phyloP scores from a whole-genome alignment of 1,140 invertebrate species.

The Pemphigus obesinymphae region DNA sequence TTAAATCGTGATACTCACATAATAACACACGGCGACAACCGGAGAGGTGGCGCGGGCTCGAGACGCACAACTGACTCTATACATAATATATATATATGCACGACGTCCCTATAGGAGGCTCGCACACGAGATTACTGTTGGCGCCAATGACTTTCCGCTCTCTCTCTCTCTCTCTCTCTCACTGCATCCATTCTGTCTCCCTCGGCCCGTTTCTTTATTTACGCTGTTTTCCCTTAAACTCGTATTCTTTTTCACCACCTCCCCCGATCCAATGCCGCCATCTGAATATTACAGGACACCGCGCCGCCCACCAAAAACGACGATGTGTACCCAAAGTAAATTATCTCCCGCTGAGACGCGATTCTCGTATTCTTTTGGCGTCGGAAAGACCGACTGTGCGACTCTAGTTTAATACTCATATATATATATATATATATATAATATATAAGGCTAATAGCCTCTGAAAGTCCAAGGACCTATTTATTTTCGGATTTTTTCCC shows the following conservation, averaged over 20 bases:
- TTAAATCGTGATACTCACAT: constrained; percentile 3
- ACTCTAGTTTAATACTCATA: not conserved
- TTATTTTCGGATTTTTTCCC: not conserved
- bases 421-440: not conserved
- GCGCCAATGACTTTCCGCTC: constrained; percentile 24
- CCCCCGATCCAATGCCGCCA: not conserved
- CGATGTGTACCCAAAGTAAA: constrained; percentile 27
- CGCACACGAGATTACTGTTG: constrained; percentile 36
- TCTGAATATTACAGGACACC: not conserved
- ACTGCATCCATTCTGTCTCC: not conserved
- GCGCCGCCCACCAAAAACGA: not conserved
- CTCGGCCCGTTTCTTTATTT: not conserved
- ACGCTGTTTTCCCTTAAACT: not conserved
- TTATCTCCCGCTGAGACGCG: constrained; percentile 28
- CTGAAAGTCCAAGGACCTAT: not conserved
- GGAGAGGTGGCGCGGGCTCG: not conserved
- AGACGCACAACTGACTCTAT: not conserved
- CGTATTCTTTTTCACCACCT: constrained; percentile 5
- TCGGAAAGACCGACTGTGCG: not conserved
- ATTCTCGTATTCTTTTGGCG: constrained; percentile 1
- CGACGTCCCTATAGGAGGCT: not conserved
- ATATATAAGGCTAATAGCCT: not conserved
- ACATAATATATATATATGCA: not conserved
- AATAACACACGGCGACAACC: not conserved
- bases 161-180: not conserved